These are phyloP conservation scores for Dipodomys spectabilis DNA, from an alignment of 2,113 vertebrate species.

Conservation along the genomic window DNA sequence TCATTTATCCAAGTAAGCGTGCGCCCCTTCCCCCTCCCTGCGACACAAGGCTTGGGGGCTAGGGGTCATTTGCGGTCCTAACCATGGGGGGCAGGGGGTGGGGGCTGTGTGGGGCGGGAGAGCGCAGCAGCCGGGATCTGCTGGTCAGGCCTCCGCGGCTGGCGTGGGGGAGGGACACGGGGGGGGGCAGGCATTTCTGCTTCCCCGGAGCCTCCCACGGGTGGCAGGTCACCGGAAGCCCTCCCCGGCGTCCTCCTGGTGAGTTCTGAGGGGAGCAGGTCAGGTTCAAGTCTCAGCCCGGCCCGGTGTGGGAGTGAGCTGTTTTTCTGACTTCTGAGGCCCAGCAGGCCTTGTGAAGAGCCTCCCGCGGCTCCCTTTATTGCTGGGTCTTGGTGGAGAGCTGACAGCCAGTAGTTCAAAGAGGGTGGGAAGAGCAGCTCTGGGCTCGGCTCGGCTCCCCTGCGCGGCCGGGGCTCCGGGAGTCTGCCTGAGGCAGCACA, in stretches of 20 bases:
- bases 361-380: constrained; percentile 29
- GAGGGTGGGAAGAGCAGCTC: neutral
- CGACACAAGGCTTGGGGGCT: neutral
- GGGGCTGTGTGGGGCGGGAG: no score
- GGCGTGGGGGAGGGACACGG: no score
- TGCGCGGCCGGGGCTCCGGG: no score
- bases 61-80: neutral
- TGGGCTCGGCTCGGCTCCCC: neutral
- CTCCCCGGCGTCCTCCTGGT: neutral
- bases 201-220: neutral
- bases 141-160: no score
- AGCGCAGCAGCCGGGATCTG: no score
- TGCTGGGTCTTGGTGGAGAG: neutral
- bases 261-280: neutral
- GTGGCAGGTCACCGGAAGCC: neutral
- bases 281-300: constrained; percentile 2
- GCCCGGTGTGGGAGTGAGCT: neutral
- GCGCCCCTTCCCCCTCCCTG: neutral
- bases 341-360: neutral
- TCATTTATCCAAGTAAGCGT: neutral
- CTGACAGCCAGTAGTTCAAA: constrained; percentile 33
- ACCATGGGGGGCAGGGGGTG: neutral
- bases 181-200: neutral
- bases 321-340: neutral
- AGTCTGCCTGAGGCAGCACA: no score